These are phyloP conservation scores for Rhodophaea formosa DNA, from an alignment of 2,888 invertebrate genomes.

Conservation along the genomic window DNA sequence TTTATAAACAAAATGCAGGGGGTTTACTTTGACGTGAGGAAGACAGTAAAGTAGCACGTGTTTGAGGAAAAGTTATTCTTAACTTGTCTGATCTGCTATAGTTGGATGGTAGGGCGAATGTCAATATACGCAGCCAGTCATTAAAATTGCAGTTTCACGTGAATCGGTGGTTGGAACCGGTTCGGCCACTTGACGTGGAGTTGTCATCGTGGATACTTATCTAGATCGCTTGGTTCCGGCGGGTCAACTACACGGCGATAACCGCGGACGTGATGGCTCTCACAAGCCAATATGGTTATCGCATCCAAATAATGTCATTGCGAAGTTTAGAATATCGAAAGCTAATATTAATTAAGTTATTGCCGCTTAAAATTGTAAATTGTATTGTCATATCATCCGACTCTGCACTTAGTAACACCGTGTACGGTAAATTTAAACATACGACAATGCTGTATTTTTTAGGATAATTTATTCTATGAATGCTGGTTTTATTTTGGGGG, in stretches of 20 bases:
- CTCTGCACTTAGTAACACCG: too few species aligned
- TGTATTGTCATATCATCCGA: too few species aligned
- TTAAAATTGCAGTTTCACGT: not conserved
- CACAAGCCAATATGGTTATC: not conserved
- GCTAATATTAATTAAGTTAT: not conserved
- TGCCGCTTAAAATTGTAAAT: not conserved
- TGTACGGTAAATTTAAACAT: too few species aligned
- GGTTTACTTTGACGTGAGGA: too few species aligned
- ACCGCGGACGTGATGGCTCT: not conserved
- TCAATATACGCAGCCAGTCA: not conserved
- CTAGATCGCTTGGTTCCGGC: conserved; percentile 6
- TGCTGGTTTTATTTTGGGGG: too few species aligned
- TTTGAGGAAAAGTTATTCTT: too few species aligned
- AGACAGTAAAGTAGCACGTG: too few species aligned
- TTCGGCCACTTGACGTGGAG: not conserved
- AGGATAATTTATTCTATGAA: too few species aligned
- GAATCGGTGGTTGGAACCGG: not conserved
- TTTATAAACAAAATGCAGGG: too few species aligned
- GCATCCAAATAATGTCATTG: not conserved
- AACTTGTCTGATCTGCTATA: too few species aligned
- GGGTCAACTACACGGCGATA: conserved; percentile 5
- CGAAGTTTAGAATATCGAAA: not conserved
- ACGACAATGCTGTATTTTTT: too few species aligned
- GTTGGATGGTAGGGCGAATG: not conserved
- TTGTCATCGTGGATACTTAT: not conserved